Percentiles rank a stretch among this genome's conserved stretches.
Conservation (phyloP, 1,140 invertebrate genomes). For the Pogonomyrmex barbatus region DNA sequence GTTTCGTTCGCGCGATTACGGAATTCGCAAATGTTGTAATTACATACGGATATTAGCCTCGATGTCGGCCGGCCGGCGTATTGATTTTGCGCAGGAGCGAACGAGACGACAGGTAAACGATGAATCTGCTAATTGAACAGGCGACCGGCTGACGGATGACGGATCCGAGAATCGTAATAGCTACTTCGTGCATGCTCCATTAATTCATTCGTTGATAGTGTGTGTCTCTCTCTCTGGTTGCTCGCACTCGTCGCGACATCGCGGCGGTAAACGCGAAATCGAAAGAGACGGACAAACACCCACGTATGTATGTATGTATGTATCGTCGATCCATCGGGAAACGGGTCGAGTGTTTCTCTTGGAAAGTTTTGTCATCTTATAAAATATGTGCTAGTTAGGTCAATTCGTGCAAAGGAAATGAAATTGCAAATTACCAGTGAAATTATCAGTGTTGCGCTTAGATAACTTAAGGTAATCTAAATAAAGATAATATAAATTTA, state of each 20-base stretch:
- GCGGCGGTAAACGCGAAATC: not conserved
- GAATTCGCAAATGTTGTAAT: conserved; percentile 44
- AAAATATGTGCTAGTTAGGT: no score
- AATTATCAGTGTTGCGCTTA: no score
- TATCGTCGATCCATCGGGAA: not conserved
- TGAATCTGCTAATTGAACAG: conserved; percentile 81
- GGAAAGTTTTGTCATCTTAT: no score
- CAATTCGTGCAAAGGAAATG: not conserved
- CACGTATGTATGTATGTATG: no score
- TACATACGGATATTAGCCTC: conserved; percentile 29
- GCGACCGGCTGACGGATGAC: conserved; percentile 76
- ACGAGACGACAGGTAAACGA: conserved; percentile 78
- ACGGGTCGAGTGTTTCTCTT: not conserved
- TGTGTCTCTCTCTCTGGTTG: not conserved
- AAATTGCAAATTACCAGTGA: no score
- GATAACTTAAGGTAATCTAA: no score
- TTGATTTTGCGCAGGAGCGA: conserved; percentile 57
- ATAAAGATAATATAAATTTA: no score
- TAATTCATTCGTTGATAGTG: conserved; percentile 53
- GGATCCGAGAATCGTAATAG: conserved; percentile 48
- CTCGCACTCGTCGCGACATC: conserved; percentile 33
- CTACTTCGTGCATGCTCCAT: conserved; percentile 52
- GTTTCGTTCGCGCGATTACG: conserved; percentile 30
- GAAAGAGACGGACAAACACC: not conserved
- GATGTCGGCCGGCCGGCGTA: conserved; percentile 2